phyloP scores from a whole-genome alignment of 2,113 vertebrate genomes.

The Condylura cristata region DNA sequence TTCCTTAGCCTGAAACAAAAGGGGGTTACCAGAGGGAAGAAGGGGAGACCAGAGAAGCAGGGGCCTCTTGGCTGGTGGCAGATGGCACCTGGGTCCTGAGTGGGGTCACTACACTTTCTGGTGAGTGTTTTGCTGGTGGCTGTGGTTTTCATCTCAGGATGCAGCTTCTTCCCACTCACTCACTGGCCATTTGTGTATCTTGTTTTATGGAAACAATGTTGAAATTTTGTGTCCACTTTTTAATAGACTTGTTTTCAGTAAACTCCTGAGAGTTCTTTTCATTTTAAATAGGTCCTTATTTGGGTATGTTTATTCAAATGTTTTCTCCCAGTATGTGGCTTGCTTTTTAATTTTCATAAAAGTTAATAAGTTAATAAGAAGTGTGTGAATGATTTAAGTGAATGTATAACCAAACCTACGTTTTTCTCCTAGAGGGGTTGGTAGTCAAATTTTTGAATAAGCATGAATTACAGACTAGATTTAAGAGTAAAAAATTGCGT shows the following conservation, averaged over 20 bases:
- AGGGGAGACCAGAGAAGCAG: no score
- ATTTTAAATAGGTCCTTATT: neutral
- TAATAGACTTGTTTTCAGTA: neutral
- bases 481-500: neutral
- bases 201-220: neutral
- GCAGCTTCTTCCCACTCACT: neutral
- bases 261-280: neutral
- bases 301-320: neutral
- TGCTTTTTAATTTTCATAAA: neutral
- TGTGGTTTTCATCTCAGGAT: neutral
- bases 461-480: neutral
- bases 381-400: conserved; percentile 5
- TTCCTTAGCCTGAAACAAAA: no score
- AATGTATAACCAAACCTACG: neutral
- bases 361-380: no score
- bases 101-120: neutral
- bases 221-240: neutral
- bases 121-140: neutral
- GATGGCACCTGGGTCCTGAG: no score
- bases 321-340: neutral
- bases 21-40: no score
- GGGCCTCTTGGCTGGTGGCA: no score
- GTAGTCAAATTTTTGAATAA: neutral
- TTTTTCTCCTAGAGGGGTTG: neutral
- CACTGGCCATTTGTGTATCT: neutral